phyloP scores from a whole-genome alignment of 2,113 vertebrate genomes.

The Sakesphorus luctuosus region DNA sequence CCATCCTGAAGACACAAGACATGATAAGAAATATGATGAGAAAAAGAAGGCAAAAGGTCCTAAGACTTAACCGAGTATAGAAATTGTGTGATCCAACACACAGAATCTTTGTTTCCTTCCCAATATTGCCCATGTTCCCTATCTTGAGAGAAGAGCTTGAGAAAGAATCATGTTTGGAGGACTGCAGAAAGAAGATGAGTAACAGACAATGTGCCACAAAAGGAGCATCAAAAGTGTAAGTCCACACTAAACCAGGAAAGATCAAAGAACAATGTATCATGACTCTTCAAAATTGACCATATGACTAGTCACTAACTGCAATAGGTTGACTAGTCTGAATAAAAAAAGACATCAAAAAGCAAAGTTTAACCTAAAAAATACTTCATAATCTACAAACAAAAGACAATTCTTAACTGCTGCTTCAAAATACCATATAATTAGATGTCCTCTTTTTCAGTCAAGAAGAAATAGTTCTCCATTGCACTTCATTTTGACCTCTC shows the following conservation, averaged over 20 bases:
- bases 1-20: background rate
- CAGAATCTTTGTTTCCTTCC: background rate
- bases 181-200: background rate
- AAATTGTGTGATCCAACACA: background rate
- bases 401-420: background rate
- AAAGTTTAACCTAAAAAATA: background rate
- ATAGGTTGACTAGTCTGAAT: background rate
- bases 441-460: background rate
- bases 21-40: background rate
- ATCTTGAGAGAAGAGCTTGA: background rate
- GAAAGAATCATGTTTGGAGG: background rate
- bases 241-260: background rate
- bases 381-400: background rate
- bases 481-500: background rate
- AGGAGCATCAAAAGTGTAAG: background rate
- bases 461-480: background rate
- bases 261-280: background rate
- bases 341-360: background rate
- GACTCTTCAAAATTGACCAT: background rate
- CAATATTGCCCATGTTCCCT: background rate
- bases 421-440: background rate
- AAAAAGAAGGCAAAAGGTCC: background rate
- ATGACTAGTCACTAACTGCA: background rate
- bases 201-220: background rate
- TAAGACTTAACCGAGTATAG: background rate